Base-by-base conservation (phyloP, 1,140 invertebrate genomes). In the Apis laboriosa region DNA sequence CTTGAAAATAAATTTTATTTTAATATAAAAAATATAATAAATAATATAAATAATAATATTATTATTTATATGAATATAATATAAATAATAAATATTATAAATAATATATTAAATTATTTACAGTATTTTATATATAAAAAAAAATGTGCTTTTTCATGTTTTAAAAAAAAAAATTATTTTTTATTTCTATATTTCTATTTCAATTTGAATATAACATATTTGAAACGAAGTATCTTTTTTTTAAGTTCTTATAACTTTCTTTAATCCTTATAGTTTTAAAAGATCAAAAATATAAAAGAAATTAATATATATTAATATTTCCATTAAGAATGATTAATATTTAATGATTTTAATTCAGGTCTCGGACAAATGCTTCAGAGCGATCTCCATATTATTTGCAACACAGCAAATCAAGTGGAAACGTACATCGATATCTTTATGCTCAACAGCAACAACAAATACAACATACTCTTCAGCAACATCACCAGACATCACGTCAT, bases 351-450 rank as follows among this genome's bases (percentile, higher is more conserved):
- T 91, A 88, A 91, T 90, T 13, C 70, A 95, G 88, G 90, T 93
- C 89, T 86, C 92, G 90, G 78, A 87, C 88, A 58, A 91, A 91
- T 72, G 90, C 92, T 78, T 88, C 92, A 28, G 91, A 92, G 5
- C 92, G 92, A 66, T 79, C 86, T 17, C 88, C 90, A 55, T 88
- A 92, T 77, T 92, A 91, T 80, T 90, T 96, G 51, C 95, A 96
- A 84, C 95, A 95, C 79, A 95, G 95, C 55, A 96, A 96, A 90
- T 96, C 95, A 1, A 96, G 95, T 84, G 95, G 95, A 21, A 96
- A 96, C 84, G 92, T 96, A 5, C 92, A 94, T 55, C 89, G 93
- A 1, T 93, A 94, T 60, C 84, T 93, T 76, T 94, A 93, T 58
- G 92, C 96, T 34, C 95, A 95, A 70, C 94, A 95, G 70, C 92